A percentile compares a stretch with the other conserved stretches of the same genome.
phyloP scores from a whole-genome alignment of 2,113 vertebrate genomes.

The Anoura caudifer region DNA sequence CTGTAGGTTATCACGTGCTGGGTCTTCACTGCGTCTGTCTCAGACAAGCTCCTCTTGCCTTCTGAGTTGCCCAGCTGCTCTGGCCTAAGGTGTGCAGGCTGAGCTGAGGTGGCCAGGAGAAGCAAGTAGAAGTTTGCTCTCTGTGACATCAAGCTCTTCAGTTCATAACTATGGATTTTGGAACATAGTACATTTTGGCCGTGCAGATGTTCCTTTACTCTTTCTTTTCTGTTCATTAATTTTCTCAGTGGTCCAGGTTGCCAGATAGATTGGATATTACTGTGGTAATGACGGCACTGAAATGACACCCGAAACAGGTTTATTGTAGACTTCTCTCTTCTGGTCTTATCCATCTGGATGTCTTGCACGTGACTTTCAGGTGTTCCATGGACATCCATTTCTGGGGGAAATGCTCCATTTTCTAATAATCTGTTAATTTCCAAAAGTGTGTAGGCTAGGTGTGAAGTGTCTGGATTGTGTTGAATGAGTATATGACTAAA shows the following conservation, averaged over 20 bases:
- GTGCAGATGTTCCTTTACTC: neutral
- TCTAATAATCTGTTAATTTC: slow-evolving; percentile 13
- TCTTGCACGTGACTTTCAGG: neutral
- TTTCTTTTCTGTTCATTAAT: neutral
- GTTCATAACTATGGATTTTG: neutral
- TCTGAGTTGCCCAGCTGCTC: neutral
- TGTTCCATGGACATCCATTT: neutral
- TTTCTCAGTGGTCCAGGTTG: neutral
- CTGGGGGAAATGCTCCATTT: neutral
- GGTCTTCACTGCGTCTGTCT: neutral
- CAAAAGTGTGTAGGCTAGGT: neutral
- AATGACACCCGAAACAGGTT: neutral
- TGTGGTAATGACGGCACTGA: neutral
- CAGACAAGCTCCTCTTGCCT: neutral
- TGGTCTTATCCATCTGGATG: neutral
- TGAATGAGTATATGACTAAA: neutral
- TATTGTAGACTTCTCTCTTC: neutral
- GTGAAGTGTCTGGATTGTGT: neutral
- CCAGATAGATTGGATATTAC: neutral
- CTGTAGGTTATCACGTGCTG: neutral
- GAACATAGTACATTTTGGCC: neutral
- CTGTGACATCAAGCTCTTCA: neutral
- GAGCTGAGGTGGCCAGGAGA: neutral
- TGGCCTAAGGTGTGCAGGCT: neutral
- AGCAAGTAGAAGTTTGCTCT: neutral